Conservation (phyloP, 2,797 vertebrate species). For the Tokudaia muenninki region DNA sequence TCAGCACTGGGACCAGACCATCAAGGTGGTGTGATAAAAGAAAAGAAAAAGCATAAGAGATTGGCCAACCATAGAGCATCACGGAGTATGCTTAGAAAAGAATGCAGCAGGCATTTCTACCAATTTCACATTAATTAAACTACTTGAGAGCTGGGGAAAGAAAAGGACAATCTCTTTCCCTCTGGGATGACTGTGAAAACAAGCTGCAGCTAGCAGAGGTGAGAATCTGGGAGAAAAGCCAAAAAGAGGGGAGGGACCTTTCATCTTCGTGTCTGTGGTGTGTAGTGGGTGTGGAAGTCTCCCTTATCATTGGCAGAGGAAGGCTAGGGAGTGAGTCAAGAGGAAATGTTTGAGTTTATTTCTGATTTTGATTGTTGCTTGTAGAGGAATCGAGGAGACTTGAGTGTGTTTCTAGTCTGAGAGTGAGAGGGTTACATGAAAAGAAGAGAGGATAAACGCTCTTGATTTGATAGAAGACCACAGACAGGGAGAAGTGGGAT, state of each 20-base stretch:
- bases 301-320: background rate
- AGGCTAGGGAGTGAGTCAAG: background rate
- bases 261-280: background rate
- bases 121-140: background rate
- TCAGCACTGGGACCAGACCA: background rate
- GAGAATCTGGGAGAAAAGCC: background rate
- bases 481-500: too few relatives aligned
- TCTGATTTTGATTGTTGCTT: background rate
- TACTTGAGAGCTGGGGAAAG: background rate
- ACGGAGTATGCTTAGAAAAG: background rate
- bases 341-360: background rate
- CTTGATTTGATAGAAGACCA: background rate
- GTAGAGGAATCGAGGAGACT: background rate
- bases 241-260: too few relatives aligned
- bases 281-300: background rate
- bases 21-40: background rate
- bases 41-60: accelerated
- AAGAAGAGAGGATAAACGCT: background rate
- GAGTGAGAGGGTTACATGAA: background rate
- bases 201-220: background rate
- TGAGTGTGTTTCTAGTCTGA: background rate
- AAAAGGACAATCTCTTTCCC: background rate
- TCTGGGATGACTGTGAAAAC: background rate
- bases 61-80: background rate
- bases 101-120: background rate